Evolutionary conservation across 2,797 vertebrate species (phyloP).

Genomic region (Eospalax fontanierii): DNA sequence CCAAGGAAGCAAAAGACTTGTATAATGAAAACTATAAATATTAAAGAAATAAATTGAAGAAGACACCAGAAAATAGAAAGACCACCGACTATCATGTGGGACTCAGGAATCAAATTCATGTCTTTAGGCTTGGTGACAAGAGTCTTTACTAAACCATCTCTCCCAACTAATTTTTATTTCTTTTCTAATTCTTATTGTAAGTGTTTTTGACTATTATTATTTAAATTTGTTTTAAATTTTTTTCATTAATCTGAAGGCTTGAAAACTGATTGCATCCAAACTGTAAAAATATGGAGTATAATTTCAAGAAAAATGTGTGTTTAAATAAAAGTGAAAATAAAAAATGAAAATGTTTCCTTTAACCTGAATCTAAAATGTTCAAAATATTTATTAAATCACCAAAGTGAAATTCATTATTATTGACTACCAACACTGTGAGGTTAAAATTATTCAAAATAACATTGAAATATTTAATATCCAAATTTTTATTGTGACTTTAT

Average conservation of each 20-base stretch:
- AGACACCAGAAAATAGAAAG: no score
- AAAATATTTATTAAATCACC: conserved; percentile 33
- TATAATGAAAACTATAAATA: no score
- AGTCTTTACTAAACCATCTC: neutral
- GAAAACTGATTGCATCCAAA: neutral
- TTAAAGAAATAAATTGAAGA: no score
- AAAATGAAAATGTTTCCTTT: neutral
- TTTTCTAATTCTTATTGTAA: neutral
- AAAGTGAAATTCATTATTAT: no score
- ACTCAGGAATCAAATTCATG: neutral
- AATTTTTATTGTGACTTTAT: neutral
- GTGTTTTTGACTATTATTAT: neutral
- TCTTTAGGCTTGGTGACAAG: neutral
- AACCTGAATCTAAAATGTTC: neutral
- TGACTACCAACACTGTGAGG: neutral
- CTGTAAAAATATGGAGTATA: neutral
- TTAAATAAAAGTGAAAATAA: neutral
- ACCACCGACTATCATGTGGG: no score
- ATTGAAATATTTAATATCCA: neutral
- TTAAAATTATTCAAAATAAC: neutral
- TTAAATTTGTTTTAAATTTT: neutral
- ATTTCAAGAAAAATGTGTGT: neutral
- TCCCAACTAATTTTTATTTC: neutral
- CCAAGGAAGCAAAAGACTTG: no score
- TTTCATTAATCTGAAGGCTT: neutral